Conservation (phyloP, 2,797 vertebrate genomes). For the Glyptemys insculpta region DNA sequence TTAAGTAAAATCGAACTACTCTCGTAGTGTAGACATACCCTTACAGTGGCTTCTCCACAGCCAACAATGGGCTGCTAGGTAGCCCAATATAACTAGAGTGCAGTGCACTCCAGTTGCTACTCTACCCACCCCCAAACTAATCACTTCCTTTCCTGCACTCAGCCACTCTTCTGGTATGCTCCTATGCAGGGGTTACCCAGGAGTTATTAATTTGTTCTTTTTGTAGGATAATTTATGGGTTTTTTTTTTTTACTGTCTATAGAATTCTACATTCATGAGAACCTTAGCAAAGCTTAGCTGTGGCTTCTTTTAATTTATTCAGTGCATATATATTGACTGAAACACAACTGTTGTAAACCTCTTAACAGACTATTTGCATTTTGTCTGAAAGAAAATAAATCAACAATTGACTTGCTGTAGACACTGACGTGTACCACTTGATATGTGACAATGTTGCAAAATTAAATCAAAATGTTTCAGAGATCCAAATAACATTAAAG, state of each 20-base stretch:
- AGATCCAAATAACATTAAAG: conserved; percentile 53
- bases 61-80: background rate
- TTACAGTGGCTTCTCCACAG: background rate
- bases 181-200: rapidly evolving
- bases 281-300: conserved; percentile 13
- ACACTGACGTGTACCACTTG: conserved; percentile 62
- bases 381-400: conserved; percentile 77
- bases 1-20: too few relatives aligned
- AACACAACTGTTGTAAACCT: conserved; percentile 61
- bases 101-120: background rate
- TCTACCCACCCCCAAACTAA: background rate
- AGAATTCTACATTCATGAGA: background rate
- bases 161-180: rapidly evolving
- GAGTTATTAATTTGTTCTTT: background rate
- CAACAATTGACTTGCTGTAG: conserved; percentile 60
- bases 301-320: conserved; percentile 67
- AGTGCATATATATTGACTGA: conserved; percentile 60
- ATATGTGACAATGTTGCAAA: conserved; percentile 60
- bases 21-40: too few relatives aligned
- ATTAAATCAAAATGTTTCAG: conserved; percentile 71
- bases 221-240: background rate
- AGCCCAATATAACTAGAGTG: background rate
- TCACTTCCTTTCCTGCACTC: background rate
- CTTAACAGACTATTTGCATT: conserved; percentile 75
- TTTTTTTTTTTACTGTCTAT: background rate